phyloP scores from a whole-genome alignment of 2,113 vertebrate species.

The Zapus hudsonius region DNA sequence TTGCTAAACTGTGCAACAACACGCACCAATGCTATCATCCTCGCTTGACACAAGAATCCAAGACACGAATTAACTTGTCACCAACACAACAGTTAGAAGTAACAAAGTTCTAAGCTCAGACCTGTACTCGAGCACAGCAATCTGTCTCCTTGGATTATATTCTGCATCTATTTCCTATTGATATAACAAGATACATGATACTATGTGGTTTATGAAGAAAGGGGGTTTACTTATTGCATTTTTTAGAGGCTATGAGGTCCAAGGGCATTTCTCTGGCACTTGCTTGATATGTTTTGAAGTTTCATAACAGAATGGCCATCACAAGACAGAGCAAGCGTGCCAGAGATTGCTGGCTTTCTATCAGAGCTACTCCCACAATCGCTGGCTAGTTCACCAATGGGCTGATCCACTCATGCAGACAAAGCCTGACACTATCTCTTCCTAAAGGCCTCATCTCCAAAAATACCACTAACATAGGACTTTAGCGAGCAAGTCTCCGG shows the following conservation, averaged over 20 bases:
- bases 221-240: background rate
- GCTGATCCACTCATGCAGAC: too few species aligned
- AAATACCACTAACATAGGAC: background rate
- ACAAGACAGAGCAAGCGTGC: background rate
- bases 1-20: background rate
- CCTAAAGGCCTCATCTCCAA: background rate
- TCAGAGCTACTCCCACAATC: background rate
- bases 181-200: background rate
- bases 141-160: background rate
- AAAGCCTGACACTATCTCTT: background rate
- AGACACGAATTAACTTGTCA: background rate
- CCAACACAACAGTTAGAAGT: background rate
- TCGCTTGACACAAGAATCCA: background rate
- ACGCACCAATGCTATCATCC: background rate
- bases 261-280: background rate
- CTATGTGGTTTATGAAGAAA: background rate
- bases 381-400: background rate
- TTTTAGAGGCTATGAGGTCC: background rate
- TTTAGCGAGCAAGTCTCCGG: background rate
- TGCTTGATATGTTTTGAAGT: background rate
- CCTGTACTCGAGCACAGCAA: background rate
- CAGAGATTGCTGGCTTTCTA: background rate
- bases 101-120: background rate
- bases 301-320: background rate
- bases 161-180: background rate